phyloP scores from a whole-genome alignment of 2,888 invertebrate genomes.

The Eupsilia transversa region DNA sequence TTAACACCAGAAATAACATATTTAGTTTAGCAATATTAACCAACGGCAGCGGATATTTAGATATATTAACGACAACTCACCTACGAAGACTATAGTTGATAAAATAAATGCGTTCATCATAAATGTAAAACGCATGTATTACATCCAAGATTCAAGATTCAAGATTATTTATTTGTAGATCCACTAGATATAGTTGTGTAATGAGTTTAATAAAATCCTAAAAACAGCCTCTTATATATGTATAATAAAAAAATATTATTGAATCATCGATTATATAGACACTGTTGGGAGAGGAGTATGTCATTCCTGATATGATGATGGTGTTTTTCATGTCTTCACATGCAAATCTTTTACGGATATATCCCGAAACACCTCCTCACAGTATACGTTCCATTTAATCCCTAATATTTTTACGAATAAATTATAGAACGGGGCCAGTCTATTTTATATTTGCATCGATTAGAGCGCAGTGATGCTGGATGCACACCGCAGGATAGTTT shows the following conservation, averaged over 20 bases:
- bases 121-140: too few relatives aligned
- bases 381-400: not conserved
- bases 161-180: too few relatives aligned
- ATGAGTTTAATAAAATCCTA: too few relatives aligned
- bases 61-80: too few relatives aligned
- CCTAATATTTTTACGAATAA: constrained; percentile 1
- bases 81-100: too few relatives aligned
- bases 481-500: constrained; percentile 62
- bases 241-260: not conserved
- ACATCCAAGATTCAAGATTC: too few relatives aligned
- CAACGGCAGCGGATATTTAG: too few relatives aligned
- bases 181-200: too few relatives aligned
- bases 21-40: too few relatives aligned
- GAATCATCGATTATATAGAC: not conserved
- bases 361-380: not conserved
- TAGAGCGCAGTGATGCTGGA: constrained; percentile 44
- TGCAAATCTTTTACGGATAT: not conserved
- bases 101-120: too few relatives aligned
- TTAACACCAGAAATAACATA: too few relatives aligned
- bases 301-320: not conserved
- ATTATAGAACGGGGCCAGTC: not conserved
- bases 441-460: constrained; percentile 38
- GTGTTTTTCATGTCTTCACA: not conserved
- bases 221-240: not conserved
- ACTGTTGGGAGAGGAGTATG: not conserved